These are phyloP conservation scores for Scartelaos histophorus DNA, from an alignment of 2,113 vertebrate species.

Conservation along the genomic window DNA sequence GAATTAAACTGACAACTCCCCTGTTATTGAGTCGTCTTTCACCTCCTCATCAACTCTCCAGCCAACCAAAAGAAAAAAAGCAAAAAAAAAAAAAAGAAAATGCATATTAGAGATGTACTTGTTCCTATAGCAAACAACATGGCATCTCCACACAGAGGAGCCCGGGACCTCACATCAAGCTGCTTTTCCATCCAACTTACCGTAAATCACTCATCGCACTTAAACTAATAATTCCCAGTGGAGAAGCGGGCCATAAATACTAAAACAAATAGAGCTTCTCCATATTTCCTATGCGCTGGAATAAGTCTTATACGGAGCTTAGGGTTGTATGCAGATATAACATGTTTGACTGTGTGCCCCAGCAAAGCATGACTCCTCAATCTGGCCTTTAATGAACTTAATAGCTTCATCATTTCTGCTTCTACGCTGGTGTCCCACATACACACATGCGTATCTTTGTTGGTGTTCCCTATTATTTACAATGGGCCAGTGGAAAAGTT, in stretches of 20 bases:
- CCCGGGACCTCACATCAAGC: constrained; percentile 21
- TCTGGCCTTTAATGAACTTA: constrained; percentile 62
- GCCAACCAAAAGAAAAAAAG: too few relatives aligned
- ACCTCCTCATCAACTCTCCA: not conserved
- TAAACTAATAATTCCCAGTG: constrained; percentile 18
- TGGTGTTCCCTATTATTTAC: constrained; percentile 67
- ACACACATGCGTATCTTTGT: constrained; percentile 41
- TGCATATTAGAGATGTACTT: not conserved
- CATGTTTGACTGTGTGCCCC: constrained; percentile 40
- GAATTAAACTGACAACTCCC: not conserved
- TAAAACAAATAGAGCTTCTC: constrained; percentile 19
- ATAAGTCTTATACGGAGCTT: constrained; percentile 13
- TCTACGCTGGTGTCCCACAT: constrained; percentile 49
- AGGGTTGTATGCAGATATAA: constrained; percentile 8
- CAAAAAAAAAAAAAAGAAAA: too few relatives aligned
- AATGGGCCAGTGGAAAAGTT: constrained; percentile 57
- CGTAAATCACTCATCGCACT: constrained; percentile 37
- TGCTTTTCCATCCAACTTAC: constrained; percentile 20
- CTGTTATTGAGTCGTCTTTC: not conserved
- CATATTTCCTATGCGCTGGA: constrained; percentile 13
- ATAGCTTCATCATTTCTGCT: constrained; percentile 65
- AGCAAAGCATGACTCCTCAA: constrained; percentile 48
- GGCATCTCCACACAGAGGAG: not conserved
- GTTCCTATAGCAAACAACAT: not conserved
- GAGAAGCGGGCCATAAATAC: constrained; percentile 26